Evolutionary conservation across 1,140 invertebrate genomes (phyloP), one percentile per base, ranked within the genome.

Genomic region (Pinna nobilis): DNA sequence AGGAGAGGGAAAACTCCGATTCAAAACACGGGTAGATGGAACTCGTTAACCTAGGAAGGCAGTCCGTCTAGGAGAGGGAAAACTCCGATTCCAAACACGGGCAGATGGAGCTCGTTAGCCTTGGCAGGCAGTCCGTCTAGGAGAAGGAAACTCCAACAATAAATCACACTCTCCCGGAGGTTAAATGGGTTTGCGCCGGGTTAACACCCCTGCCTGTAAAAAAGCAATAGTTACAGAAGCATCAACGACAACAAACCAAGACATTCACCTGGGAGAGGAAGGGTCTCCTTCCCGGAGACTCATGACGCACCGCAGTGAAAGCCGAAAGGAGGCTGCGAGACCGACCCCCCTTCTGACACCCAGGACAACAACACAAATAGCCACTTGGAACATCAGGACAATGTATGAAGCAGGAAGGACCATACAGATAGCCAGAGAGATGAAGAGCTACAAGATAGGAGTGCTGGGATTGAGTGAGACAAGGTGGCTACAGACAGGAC

Each of bases 381-480:
- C 53, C 15, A 65, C 75, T 15, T 73, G 70, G 69, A 69, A 69
- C 66, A 64, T 73, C 39, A 73, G 60, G 47, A 73, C 64, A n/a
- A 70, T 69, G 74, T 67, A 68, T n/a, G 47, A 77, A 33, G 20
- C 33, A 13, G 59, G 70, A 39, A 68, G 65, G 39, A 51, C 65
- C 41, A 1, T 37, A 55, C 39, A 73, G 30, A 55, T 69, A 30
- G 59, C 41, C 13, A 44, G 23, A 28, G 63, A 71, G 33, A 49
- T 69, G 37, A 70, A 66, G 47, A 49, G 41, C 59, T 57, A 70
- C 60, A 63, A 64, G 35, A 30, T 63, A 33, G 13, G 47, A n/a
- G 20, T 75, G 9, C 35, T 59, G n/a, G 60, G 61, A 70, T 49
- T 71, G 15, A 71, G 67, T 53, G 71, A 74, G 70, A 66, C 51